phyloP scores from a whole-genome alignment of 2,888 invertebrate species.

The Lasius fuliginosus region DNA sequence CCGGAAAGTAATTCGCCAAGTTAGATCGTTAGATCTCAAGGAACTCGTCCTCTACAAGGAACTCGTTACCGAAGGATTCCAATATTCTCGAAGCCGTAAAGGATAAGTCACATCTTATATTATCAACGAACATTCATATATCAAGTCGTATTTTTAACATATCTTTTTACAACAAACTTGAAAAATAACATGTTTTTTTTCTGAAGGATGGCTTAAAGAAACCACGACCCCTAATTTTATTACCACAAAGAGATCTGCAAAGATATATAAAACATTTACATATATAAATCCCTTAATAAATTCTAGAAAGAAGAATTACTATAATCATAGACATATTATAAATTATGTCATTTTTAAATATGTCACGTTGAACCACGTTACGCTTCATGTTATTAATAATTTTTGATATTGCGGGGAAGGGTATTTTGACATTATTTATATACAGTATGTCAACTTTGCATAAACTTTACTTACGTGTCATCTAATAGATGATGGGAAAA shows the following conservation, averaged over 20 bases:
- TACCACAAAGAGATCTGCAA: not conserved
- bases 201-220: not conserved
- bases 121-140: not conserved
- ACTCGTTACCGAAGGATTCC: not conserved
- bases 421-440: not conserved
- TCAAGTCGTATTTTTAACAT: not conserved
- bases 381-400: not conserved
- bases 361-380: not conserved
- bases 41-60: not conserved
- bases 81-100: conserved; percentile 11
- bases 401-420: not conserved
- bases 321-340: not conserved
- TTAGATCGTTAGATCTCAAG: not conserved
- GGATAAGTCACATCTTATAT: not conserved
- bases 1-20: conserved; percentile 12
- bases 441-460: not conserved
- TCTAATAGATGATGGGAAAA: not conserved
- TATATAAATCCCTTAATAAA: not conserved
- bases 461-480: not conserved
- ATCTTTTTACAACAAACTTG: not conserved
- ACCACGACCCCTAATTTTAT: not conserved
- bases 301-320: not conserved
- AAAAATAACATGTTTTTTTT: not conserved
- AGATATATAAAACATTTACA: not conserved
- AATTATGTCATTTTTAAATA: not conserved